A percentile compares a stretch with the other conserved stretches of the same genome.
These are phyloP conservation scores for Anoplopoma fimbria DNA, from an alignment of 2,113 vertebrate species.

Conservation along the genomic window DNA sequence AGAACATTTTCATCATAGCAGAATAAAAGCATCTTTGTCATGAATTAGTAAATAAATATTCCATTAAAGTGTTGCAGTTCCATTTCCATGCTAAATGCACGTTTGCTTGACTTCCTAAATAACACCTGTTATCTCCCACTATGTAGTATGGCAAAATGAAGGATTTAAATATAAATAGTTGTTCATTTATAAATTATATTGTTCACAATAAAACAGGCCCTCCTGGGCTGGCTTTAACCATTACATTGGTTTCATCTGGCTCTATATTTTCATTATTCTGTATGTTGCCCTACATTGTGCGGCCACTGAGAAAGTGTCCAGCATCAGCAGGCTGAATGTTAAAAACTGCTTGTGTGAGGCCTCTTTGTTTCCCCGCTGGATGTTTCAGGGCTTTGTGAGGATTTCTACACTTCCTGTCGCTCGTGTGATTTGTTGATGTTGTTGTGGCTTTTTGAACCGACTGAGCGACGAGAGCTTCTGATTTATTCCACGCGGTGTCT, in stretches of 20 bases:
- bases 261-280: no score
- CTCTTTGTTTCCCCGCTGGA: neutral
- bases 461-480: neutral
- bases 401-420: neutral
- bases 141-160: no score
- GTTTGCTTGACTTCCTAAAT: neutral
- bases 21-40: no score
- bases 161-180: no score
- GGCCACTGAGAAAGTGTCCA: no score
- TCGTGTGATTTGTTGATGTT: constrained; percentile 9
- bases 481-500: constrained; percentile 14
- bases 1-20: no score
- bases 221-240: no score
- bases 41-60: neutral
- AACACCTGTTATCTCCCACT: neutral
- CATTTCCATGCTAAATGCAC: no score
- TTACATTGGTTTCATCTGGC: no score
- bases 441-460: constrained; percentile 12
- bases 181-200: no score
- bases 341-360: neutral
- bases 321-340: neutral
- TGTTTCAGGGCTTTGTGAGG: neutral
- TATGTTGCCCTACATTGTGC: no score
- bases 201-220: no score
- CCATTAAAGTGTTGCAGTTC: neutral